phyloP scores from a whole-genome alignment of 2,797 vertebrate genomes.

The Epinephelus malabaricus region DNA sequence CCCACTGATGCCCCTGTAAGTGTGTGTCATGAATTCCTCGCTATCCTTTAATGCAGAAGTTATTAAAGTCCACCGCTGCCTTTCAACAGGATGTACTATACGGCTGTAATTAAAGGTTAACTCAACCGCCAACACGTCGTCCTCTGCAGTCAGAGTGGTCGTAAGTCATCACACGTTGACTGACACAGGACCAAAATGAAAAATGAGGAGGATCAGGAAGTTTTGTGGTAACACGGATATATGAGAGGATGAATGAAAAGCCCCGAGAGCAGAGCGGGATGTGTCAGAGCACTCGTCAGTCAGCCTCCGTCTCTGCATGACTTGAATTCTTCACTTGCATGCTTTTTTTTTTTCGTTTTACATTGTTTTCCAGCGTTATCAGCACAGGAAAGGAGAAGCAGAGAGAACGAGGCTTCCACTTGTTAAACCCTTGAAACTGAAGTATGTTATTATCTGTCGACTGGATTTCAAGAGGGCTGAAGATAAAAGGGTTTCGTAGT shows the following conservation, averaged over 20 bases:
- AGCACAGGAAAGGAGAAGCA: background rate
- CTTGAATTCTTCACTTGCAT: conserved; percentile 5
- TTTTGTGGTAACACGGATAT: conserved; percentile 1
- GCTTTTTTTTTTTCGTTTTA: background rate
- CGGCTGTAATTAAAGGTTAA: conserved; percentile 61
- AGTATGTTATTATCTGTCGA: conserved; percentile 58
- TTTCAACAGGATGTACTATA: conserved; percentile 64
- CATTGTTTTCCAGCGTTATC: conserved; percentile 8
- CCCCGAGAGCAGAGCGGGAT: background rate
- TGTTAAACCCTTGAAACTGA: conserved; percentile 58
- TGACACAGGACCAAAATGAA: conserved; percentile 25
- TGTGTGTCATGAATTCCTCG: conserved; percentile 5
- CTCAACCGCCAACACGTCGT: conserved; percentile 21
- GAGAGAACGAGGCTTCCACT: conserved; percentile 35
- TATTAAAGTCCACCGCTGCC: conserved; percentile 50
- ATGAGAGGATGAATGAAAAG: background rate
- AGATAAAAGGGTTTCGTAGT: conserved; percentile 52
- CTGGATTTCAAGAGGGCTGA: conserved; percentile 45
- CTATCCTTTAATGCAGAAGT: conserved; percentile 38
- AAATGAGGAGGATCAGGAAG: conserved; percentile 24
- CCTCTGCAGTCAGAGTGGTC: conserved; percentile 19
- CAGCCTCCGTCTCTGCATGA: background rate
- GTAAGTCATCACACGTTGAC: conserved; percentile 29
- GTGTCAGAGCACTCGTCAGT: background rate
- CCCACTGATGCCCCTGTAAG: background rate